These are phyloP conservation scores for Drosophila hydei DNA, from an alignment of 1,140 invertebrate genomes.

Conservation along the genomic window DNA sequence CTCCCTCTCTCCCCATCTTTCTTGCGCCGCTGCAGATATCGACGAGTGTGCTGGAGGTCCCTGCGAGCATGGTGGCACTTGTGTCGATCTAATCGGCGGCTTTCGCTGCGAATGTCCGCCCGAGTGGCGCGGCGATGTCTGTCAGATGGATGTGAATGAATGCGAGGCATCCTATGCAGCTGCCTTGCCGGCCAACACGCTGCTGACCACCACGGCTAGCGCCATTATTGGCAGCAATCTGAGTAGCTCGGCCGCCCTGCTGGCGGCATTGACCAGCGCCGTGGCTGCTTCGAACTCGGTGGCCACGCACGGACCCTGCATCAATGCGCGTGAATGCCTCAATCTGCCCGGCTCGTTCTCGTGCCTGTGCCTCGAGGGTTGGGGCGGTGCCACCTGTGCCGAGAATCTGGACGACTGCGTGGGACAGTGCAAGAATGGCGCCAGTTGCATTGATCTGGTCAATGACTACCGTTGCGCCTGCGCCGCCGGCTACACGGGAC, in stretches of 20 bases:
- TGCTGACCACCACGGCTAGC: slow-evolving; percentile 84
- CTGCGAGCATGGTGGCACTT: slow-evolving; percentile 94
- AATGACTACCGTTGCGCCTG: slow-evolving; percentile 93
- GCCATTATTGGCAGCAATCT: slow-evolving; percentile 69
- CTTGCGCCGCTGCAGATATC: slow-evolving; percentile 86
- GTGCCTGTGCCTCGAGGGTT: slow-evolving; percentile 92
- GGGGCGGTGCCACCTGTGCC: slow-evolving; percentile 94
- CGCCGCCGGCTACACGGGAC: slow-evolving; percentile 88
- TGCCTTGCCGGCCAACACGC: slow-evolving; percentile 46
- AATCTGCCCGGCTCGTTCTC: slow-evolving; percentile 93
- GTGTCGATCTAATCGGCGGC: slow-evolving; percentile 89
- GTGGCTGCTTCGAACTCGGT: slow-evolving; percentile 87
- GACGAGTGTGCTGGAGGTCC: slow-evolving; percentile 93
- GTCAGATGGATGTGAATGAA: slow-evolving; percentile 90
- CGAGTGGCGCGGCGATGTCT: slow-evolving; percentile 92
- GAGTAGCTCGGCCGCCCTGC: slow-evolving; percentile 88
- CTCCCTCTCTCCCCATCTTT: not conserved
- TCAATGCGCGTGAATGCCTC: slow-evolving; percentile 91
- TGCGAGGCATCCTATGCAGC: slow-evolving; percentile 84
- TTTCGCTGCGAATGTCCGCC: slow-evolving; percentile 91
- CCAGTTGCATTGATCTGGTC: slow-evolving; percentile 90
- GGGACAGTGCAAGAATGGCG: slow-evolving; percentile 92
- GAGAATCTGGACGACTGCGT: slow-evolving; percentile 95
- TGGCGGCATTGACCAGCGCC: slow-evolving; percentile 92
- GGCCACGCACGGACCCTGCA: slow-evolving; percentile 86